A percentile compares a stretch with the other conserved stretches of the same genome.
Conservation (phyloP, 2,113 vertebrate species). For the Ageneiosus marmoratus region DNA sequence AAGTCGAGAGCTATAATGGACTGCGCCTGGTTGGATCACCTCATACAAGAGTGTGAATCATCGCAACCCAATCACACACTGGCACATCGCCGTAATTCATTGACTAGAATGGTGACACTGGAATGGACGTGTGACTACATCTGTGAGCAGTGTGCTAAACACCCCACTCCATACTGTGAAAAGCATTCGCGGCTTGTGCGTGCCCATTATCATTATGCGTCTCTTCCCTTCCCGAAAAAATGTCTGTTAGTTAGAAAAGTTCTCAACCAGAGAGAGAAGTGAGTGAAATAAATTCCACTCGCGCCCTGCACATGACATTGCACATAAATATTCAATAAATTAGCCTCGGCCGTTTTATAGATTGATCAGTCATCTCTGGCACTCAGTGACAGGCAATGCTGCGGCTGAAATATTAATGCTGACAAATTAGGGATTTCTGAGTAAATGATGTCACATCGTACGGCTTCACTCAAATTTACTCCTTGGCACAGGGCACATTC, state of each 20-base stretch:
- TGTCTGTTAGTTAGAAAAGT: slow-evolving; percentile 76
- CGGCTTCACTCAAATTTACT: slow-evolving; percentile 98
- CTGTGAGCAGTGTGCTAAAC: slow-evolving; percentile 44
- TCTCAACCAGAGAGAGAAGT: slow-evolving; percentile 79
- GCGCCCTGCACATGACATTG: slow-evolving; percentile 91
- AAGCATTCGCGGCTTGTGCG: slow-evolving; percentile 18
- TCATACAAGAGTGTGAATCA: slow-evolving; percentile 54
- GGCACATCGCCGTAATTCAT: slow-evolving; percentile 50
- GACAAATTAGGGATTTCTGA: slow-evolving; percentile 99
- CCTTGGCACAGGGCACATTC: slow-evolving; percentile 81
- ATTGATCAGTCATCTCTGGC: slow-evolving; percentile 99
- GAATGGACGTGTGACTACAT: slow-evolving; percentile 47
- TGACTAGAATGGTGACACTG: slow-evolving; percentile 42
- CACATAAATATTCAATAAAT: slow-evolving; percentile 99
- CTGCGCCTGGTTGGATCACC: slow-evolving; percentile 46
- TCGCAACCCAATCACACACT: slow-evolving; percentile 43
- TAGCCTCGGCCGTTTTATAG: slow-evolving; percentile 92
- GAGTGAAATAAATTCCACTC: slow-evolving; percentile 87
- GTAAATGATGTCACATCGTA: slow-evolving; percentile 99
- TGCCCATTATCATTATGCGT: slow-evolving; percentile 54
- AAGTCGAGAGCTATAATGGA: slow-evolving; percentile 47
- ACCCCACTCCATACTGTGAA: slow-evolving; percentile 17
- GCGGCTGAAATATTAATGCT: slow-evolving; percentile 99
- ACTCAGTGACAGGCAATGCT: slow-evolving; percentile 95
- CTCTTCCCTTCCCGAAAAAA: slow-evolving; percentile 39